Base-by-base conservation (phyloP, 2,113 vertebrate species). In the Crotalus helleri region DNA sequence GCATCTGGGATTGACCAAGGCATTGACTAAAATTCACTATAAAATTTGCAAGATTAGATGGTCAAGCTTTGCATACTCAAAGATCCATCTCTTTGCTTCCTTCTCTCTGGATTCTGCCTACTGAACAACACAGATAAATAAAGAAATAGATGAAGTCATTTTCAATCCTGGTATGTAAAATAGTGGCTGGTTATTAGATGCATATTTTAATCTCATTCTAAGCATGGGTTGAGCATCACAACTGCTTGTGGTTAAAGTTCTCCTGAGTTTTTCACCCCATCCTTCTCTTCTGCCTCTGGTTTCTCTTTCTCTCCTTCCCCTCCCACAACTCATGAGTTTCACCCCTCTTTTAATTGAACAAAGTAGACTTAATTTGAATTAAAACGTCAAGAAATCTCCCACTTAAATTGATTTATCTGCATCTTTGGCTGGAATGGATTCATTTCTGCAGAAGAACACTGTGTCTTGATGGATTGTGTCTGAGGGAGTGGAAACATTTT, bases 331-430 rank as follows among this genome's bases (percentile, higher is more conserved):
- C 23, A 21, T 85, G 5, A 91, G 4, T 29, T 85, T 13, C 44
- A n/a, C 92, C 90, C 29, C 54, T 12, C 55, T 44, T 57, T 24
- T 74, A 93, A 93, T 93, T 93, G 92, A 93, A 93, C 88, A 90
- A 93, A 93, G 74, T 93, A 81, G 92, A 86, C 92, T 86, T 93
- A 93, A 93, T 93, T 90, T 93, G 92, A 93, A 93, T 93, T 93
- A 90, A 93, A 93, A 89, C 61, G 88, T 93, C 92, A 93, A 90
- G 89, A 93, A 93, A 93, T 86, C 92, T 93, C 95, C 96, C 94
- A 95, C 97, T 97, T 97, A 95, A 92, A 96, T 95, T 95, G 95
- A 96, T 94, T 96, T 97, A 96, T 96, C 95, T 93, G 96, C 89
- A 94, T 95, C 95, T 94, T 94, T 93, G 91, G 94, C 95, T 96